Evolutionary conservation across 2,888 invertebrate species (phyloP).

Genomic region (Patella ulyssiponensis): DNA sequence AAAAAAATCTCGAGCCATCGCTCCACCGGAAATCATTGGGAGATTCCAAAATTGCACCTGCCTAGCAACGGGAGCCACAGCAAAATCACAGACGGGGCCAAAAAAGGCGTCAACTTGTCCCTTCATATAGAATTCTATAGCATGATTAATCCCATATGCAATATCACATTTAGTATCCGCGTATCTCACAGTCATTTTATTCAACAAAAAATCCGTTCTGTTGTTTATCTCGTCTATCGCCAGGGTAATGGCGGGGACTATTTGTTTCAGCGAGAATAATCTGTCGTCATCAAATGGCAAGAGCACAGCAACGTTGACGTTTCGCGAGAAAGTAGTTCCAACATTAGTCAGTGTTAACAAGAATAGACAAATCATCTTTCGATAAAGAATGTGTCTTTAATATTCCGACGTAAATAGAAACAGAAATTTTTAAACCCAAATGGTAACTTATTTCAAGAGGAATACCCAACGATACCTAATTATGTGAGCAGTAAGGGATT

Average conservation of each 20-base stretch:
- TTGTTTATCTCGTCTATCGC: slow-evolving; percentile 50
- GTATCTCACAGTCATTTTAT: slow-evolving; percentile 41
- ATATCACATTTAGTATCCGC: slow-evolving; percentile 52
- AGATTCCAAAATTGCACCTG: slow-evolving; percentile 83
- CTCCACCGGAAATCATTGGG: slow-evolving; percentile 82
- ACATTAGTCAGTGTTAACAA: too few relatives aligned
- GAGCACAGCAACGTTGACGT: slow-evolving; percentile 50
- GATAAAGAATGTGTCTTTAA: too few relatives aligned
- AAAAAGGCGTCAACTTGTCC: slow-evolving; percentile 56
- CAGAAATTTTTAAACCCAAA: too few relatives aligned
- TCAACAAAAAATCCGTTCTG: slow-evolving; percentile 21
- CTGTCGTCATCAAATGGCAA: slow-evolving; percentile 47
- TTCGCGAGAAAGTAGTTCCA: not conserved
- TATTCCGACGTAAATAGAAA: too few relatives aligned
- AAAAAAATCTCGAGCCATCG: slow-evolving; percentile 57
- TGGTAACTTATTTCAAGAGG: too few relatives aligned
- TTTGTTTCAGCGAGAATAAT: slow-evolving; percentile 50
- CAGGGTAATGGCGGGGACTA: slow-evolving; percentile 63
- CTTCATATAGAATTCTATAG: slow-evolving; percentile 54
- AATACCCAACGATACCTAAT: too few relatives aligned
- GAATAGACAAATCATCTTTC: too few relatives aligned
- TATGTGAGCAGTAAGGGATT: too few relatives aligned
- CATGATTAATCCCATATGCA: slow-evolving; percentile 54
- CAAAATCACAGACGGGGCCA: slow-evolving; percentile 74
- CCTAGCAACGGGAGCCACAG: slow-evolving; percentile 89